Conservation (phyloP, 2,888 invertebrate species). For the Shargacucullia verbasci region DNA sequence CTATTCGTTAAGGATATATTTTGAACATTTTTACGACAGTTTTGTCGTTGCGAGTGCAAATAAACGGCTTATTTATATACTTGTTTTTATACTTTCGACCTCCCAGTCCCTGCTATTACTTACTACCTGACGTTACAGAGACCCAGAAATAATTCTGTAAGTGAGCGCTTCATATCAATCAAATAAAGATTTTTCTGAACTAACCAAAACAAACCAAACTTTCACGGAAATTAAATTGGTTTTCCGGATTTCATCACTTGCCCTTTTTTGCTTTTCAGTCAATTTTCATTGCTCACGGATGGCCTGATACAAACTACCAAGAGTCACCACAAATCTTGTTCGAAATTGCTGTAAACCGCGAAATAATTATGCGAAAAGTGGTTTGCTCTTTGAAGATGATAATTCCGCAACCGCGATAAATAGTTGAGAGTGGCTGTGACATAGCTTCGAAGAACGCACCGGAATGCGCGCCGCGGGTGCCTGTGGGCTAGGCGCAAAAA, state of each 20-base stretch:
- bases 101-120: conserved; percentile 6
- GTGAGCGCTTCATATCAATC: conserved; percentile 4
- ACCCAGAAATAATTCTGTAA: conserved; percentile 21
- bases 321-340: neutral
- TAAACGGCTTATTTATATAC: conserved; percentile 46
- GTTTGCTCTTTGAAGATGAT: conserved; percentile 26
- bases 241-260: neutral
- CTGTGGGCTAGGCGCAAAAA: conserved; percentile 32
- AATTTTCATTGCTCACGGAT: neutral
- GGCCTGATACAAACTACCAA: neutral
- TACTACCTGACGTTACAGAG: conserved; percentile 30
- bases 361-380: conserved; percentile 23
- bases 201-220: neutral
- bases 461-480: conserved; percentile 14
- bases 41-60: conserved; percentile 39
- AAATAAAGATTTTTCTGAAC: conserved; percentile 21
- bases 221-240: neutral
- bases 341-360: neutral
- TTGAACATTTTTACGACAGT: conserved; percentile 35
- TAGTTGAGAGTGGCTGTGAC: conserved; percentile 39
- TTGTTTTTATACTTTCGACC: conserved; percentile 42
- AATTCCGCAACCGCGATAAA: conserved; percentile 35
- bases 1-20: conserved; percentile 26
- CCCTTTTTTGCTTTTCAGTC: conserved; percentile 7
- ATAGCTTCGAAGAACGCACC: conserved; percentile 15